Evolutionary conservation across 2,797 vertebrate genomes (phyloP), one percentile per base, ranked within the genome.

Genomic region (Nothura maculosa): DNA sequence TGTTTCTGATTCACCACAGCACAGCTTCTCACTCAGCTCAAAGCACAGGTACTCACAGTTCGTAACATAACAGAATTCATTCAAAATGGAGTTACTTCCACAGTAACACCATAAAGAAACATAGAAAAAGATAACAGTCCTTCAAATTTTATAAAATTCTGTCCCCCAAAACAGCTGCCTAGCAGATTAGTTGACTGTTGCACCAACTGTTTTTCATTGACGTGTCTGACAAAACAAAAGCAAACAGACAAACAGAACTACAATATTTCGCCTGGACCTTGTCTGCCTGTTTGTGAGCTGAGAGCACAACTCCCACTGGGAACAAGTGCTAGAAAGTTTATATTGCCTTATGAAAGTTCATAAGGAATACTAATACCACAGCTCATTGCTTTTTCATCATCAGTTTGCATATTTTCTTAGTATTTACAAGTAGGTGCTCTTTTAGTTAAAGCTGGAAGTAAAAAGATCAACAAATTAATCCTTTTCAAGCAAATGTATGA

Each of bases 341-440:
- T 47, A 75, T 2, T 90, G 42, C 48, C 52, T 85, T 94, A 61
- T 80, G 54, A 72, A 93, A 87, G 84, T 50, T 28, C 58, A 11
- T 68, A 92, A 91, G 25, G 45, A 93, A 87, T 88, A 89, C 73
- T 83, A 93, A 96, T 92, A 90, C 66, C 72, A 96, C 60, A 94
- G 85, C 73, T 94, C 94, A 96, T 79, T 93, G 72, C 64, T 89
- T 96, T 93, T 95, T 93, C 89, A 92, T 96, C 88, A 93, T 77
- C 68, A 89, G 80, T 85, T 96, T 90, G 91, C 64, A 47, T 92
- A 92, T 89, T 68, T 94, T 94, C 92, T 91, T 84, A 75, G 63
- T 87, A 89, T 95, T 91, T 95, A 70, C 85, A 92, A 70, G 36
- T 69, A 94, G 87, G 68, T 82, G 85, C 50, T 85, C 50, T 66